Evolutionary conservation across 1,140 invertebrate species (phyloP).

Genomic region (Drosophila subobscura): DNA sequence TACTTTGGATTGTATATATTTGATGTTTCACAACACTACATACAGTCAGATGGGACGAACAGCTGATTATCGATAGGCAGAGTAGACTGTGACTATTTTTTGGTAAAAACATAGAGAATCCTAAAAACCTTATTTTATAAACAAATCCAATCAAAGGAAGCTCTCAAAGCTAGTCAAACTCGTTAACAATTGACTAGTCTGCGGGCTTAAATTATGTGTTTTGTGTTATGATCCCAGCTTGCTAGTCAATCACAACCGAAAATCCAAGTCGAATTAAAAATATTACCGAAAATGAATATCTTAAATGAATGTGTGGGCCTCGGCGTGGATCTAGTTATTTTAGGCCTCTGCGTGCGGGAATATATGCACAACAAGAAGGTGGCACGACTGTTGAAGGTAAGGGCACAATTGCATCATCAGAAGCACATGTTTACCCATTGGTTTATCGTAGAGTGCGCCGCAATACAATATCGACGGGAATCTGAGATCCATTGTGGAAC

Average conservation of each 20-base stretch:
- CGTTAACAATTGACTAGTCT: too few species aligned
- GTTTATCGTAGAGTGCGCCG: conserved; percentile 86
- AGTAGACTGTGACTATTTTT: neutral
- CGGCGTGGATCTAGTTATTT: conserved; percentile 89
- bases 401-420: conserved; percentile 11
- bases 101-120: too few species aligned
- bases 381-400: conserved; percentile 87
- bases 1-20: conserved; percentile 27
- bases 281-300: conserved; percentile 65
- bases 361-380: conserved; percentile 89
- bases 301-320: conserved; percentile 87
- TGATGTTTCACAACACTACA: conserved; percentile 5
- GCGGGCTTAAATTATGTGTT: too few species aligned
- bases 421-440: neutral
- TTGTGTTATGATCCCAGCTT: neutral
- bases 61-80: conserved; percentile 20
- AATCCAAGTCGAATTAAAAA: neutral
- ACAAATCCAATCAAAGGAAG: too few species aligned
- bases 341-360: conserved; percentile 88
- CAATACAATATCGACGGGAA: conserved; percentile 87
- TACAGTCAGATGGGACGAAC: neutral
- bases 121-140: too few species aligned
- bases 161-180: too few species aligned
- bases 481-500: conserved; percentile 86
- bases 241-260: too few species aligned